Conservation (phyloP, 2,888 invertebrate genomes). For the Agriotes lineatus region DNA sequence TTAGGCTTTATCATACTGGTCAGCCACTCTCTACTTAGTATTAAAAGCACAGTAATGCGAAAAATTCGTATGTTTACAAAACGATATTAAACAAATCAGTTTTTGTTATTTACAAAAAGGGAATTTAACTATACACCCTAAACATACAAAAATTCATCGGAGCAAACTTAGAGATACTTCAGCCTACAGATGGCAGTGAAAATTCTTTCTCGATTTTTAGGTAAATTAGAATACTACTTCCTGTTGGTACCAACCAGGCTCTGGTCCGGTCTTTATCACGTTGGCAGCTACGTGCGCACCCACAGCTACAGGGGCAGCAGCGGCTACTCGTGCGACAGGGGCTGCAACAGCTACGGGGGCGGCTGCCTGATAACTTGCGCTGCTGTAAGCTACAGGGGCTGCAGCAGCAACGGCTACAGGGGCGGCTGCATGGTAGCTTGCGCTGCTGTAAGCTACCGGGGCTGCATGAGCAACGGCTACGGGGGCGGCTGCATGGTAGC, state of each 20-base stretch:
- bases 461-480: background rate
- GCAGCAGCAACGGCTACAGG: background rate
- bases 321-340: too few species aligned
- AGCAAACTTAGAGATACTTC: background rate
- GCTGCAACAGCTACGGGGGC: background rate
- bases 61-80: too few species aligned
- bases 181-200: constrained; percentile 8
- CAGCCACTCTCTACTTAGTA: too few species aligned
- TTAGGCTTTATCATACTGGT: too few species aligned
- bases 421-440: background rate
- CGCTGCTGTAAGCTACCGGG: background rate
- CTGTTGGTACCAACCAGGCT: constrained; percentile 46
- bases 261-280: constrained; percentile 26
- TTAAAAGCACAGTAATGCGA: too few species aligned
- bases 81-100: too few species aligned
- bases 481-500: background rate
- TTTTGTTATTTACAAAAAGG: too few species aligned
- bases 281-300: background rate
- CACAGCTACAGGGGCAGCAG: too few species aligned
- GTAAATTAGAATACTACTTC: constrained; percentile 48
- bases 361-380: background rate
- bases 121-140: background rate
- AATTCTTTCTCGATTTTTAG: background rate
- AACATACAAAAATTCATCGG: background rate
- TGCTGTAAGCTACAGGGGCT: too few species aligned